Conservation (phyloP, 1,140 invertebrate genomes). For the Coenobita brevimanus region DNA sequence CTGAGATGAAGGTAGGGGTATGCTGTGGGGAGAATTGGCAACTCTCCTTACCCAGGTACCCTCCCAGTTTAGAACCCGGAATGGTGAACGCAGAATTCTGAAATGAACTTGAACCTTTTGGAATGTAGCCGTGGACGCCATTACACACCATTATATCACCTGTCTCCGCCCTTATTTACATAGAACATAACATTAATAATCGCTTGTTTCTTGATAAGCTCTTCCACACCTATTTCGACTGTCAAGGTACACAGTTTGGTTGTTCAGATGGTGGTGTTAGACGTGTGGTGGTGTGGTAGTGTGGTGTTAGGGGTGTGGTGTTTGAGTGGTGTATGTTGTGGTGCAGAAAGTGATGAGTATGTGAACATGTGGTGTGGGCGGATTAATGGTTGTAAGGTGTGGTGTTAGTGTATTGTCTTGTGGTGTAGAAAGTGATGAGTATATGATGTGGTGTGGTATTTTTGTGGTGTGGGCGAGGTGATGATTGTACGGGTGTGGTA, state of each 20-base stretch:
- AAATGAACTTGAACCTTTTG: slow-evolving; percentile 47
- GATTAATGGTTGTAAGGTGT: no score
- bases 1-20: neutral
- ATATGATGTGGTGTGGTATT: no score
- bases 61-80: slow-evolving; percentile 18
- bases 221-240: slow-evolving; percentile 37
- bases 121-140: slow-evolving; percentile 51
- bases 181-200: slow-evolving; percentile 66
- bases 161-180: slow-evolving; percentile 67
- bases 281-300: no score
- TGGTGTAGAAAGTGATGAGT: no score
- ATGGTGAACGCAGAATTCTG: slow-evolving; percentile 37
- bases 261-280: no score
- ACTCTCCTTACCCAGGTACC: neutral
- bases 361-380: no score
- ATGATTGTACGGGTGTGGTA: neutral
- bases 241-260: no score
- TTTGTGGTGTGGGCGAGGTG: no score
- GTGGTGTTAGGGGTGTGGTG: no score
- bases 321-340: no score
- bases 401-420: no score
- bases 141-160: slow-evolving; percentile 66
- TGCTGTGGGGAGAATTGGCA: slow-evolving; percentile 21
- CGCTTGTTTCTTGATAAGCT: slow-evolving; percentile 61
- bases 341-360: no score